Base-by-base conservation (phyloP, 2,113 vertebrate species). In the Scortum barcoo region DNA sequence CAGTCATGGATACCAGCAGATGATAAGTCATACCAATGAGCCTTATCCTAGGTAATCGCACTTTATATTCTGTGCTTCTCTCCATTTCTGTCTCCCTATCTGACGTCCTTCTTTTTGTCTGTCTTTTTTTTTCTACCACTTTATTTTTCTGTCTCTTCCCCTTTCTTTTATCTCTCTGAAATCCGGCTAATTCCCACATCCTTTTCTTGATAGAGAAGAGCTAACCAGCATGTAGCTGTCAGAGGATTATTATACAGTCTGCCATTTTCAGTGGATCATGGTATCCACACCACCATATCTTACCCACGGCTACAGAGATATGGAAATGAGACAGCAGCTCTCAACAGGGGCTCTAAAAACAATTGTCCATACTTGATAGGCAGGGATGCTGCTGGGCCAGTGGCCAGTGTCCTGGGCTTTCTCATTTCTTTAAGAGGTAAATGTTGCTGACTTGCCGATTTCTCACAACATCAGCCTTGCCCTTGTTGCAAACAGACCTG, bases 1-100 rank as follows among this genome's bases (percentile, higher is more conserved):
- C 84, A 86, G 89, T 87, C 87, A 86, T 81, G 85, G 91, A 88
- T 86, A 85, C 53, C 72, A 78, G 87, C 76, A 74, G 85, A 87
- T 83, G 83, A 92, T 91, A 91, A 91, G 72, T 91, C 89, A 90
- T 75, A 89, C 75, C 88, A 88, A 86, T 91, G 88, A 93, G 88
- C 75, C 86, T 80, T 83, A 85, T 83, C 88, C 54, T 58, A 16
- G 63, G 78, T 76, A 84, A 83, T 79, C 44, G 1, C 24, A 5
- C 69, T 91, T 85, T 57, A 80, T 60, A 77, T 73, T 76, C 84
- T 72, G 10, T 13, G 16, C 79, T 61, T 73, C 53, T 84, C 72
- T 48, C 72, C 20, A n/a, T 84, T 76, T 79, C 36, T 57, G 42
- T 76, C 65, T 83, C 33, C 44, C 19, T 74, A 44, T 57, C 30